Evolutionary conservation across 2,113 vertebrate species (phyloP).

Genomic region (Scolopax mira): DNA sequence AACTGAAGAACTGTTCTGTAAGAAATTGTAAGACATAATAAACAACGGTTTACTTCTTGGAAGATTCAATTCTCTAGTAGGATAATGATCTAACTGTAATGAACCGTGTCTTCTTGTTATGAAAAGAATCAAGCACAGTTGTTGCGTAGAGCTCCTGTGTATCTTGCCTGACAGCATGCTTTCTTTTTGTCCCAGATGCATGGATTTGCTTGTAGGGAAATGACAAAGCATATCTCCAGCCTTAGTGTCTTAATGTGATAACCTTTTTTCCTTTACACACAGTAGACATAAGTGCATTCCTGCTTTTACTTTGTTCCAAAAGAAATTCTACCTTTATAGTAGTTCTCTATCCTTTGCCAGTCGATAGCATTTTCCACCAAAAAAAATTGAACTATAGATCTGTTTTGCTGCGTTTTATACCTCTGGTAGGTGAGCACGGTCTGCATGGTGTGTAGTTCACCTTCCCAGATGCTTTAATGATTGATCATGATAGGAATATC

Average conservation of each 20-base stretch:
- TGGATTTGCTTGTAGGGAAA: not conserved
- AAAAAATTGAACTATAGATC: not conserved
- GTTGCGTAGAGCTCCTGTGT: slow-evolving; percentile 11
- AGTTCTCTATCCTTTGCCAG: not conserved
- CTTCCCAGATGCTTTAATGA: not conserved
- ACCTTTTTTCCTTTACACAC: not conserved
- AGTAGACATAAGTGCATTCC: not conserved
- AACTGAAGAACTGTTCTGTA: not conserved
- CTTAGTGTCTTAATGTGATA: not conserved
- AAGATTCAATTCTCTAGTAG: not conserved
- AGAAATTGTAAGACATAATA: not conserved
- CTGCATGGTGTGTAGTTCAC: not conserved
- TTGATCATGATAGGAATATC: not conserved
- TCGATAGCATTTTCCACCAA: not conserved
- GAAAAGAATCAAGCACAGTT: not conserved
- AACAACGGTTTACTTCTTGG: slow-evolving; percentile 1
- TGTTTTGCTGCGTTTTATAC: not conserved
- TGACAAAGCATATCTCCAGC: not conserved
- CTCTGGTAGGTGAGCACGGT: not conserved
- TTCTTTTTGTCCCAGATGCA: not conserved
- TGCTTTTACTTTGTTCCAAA: not conserved
- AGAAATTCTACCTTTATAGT: not conserved
- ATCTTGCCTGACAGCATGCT: not conserved
- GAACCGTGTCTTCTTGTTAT: slow-evolving; percentile 28
- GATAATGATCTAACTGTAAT: slow-evolving; percentile 58